Evolutionary conservation across 1,140 invertebrate species (phyloP).

Genomic region (Penaeus vannamei): DNA sequence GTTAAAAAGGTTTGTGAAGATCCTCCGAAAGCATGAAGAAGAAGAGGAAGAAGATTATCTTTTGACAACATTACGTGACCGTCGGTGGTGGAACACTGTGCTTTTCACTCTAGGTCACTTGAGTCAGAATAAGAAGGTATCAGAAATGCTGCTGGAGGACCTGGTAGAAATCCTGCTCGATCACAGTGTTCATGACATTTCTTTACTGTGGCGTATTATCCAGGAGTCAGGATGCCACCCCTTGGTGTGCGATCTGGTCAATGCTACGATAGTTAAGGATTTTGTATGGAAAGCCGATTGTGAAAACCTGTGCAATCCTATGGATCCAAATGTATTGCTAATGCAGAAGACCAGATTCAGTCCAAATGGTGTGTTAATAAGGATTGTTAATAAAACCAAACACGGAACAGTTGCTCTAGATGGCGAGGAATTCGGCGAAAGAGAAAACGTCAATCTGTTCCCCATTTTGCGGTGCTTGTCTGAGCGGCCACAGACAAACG

Average conservation of each 20-base stretch:
- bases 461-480: not conserved
- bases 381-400: constrained; percentile 2
- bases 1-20: not conserved
- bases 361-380: not conserved
- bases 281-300: constrained; percentile 33
- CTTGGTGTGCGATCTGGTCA: constrained; percentile 35
- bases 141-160: not conserved
- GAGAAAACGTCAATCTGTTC: constrained; percentile 9
- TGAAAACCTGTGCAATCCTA: constrained; percentile 29
- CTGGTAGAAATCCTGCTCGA: constrained; percentile 26
- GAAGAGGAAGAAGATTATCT: not conserved
- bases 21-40: too few species aligned
- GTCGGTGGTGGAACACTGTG: too few species aligned
- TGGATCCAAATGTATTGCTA: constrained; percentile 13
- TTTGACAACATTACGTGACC: too few species aligned
- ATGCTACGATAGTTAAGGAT: not conserved
- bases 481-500: not conserved
- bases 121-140: too few species aligned
- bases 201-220: constrained; percentile 33
- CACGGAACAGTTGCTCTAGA: not conserved
- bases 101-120: too few species aligned
- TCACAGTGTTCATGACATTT: not conserved
- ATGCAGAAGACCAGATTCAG: constrained; percentile 25
- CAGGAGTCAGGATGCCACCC: constrained; percentile 39
- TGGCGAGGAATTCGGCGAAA: not conserved